Evolutionary conservation across 2,888 invertebrate genomes (phyloP), one percentile per base, ranked within the genome.

Genomic region (Drosophila ustulata): DNA sequence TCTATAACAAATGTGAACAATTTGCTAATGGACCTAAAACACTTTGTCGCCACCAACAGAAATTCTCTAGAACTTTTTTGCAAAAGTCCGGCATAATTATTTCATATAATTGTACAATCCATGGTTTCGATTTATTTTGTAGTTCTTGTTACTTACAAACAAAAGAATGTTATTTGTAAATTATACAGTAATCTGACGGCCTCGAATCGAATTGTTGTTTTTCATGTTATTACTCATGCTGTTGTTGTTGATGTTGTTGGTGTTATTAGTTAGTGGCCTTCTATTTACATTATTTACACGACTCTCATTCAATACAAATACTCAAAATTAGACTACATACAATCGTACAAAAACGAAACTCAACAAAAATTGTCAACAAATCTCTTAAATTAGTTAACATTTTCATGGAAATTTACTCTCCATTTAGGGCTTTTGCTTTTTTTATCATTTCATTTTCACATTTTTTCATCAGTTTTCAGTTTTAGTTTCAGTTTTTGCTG

Each of bases 281-380:
- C 69, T 88, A 86, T 82, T 74, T 83, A 83, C 89, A 83, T 72
- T 83, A 83, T 83, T 80, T 83, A 83, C 82, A 82, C 81, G 73
- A 67, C 61, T 68, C 80, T 75, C 55, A 52, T 50, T 45, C 32
- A 30, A 55, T 56, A 62, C 70, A 49, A 49, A 49, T 58, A 65
- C 68, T 62, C 71, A 45, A 62, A 84, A 84, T 89, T 84, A 81
- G 71, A 87, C 89, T 89, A 82, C 67, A 87, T 72, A 66, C 62
- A 75, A 75, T 55, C 64, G 57, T 58, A 85, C 80, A 76, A 76
- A 78, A 89, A 88, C 84, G 75, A 83, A 83, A 89, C 81, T 87
- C 87, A 87, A 89, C 85, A 88, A 88, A 89, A 71, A 80, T 75
- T 71, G 72, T 78, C 79, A 89, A 89, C 82, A 89, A 84, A 68